Base-by-base conservation (phyloP, 2,113 vertebrate genomes). In the Lepidiolamprologus cunningtoni region DNA sequence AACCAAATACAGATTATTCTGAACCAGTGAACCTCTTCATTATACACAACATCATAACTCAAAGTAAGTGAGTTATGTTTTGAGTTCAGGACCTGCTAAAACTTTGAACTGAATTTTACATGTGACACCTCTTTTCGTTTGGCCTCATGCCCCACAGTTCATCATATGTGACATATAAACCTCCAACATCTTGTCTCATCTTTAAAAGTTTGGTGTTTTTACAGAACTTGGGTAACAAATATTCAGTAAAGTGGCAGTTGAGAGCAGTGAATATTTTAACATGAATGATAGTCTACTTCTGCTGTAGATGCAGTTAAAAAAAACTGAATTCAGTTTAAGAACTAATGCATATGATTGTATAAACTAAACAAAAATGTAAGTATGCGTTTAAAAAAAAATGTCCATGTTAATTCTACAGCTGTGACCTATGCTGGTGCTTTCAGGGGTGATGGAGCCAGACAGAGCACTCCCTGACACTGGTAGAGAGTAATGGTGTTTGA, bases 401-500 rank as follows among this genome's bases (percentile, higher is more conserved):
- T 50, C 16, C 13, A 47, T 21, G 23, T 42, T 73, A 63, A 89
- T 81, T 83, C 83, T 57, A 4, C 13, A 57, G 45, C 76, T 57
- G 16, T 83, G 89, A 88, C 84, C 68, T 88, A 66, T 47, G 87
- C 57, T 45, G 16, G 58, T 45, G 88, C 83, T 87, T 37, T 85
- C 66, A 84, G 87, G 53, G 84, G 87, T 88, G 91, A 92, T 82
- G 87, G 88, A 93, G 90, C 66, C 57, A 37, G 28, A 66, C 19
- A 14, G 88, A 82, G 88, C 53, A 50, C 82, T 80, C 61, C 87
- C 63, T 86, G 88, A 91, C 81, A 89, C 80, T 83, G 85, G 85
- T 89, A 40, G 35, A 94, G 76, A 84, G 88, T 93, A 95, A 96
- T 87, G 54, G 76, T 35, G 81, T 83, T 78, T 94, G 95, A 93